phyloP scores from a whole-genome alignment of 2,888 invertebrate species.

The Leptinotarsa tumamoca region DNA sequence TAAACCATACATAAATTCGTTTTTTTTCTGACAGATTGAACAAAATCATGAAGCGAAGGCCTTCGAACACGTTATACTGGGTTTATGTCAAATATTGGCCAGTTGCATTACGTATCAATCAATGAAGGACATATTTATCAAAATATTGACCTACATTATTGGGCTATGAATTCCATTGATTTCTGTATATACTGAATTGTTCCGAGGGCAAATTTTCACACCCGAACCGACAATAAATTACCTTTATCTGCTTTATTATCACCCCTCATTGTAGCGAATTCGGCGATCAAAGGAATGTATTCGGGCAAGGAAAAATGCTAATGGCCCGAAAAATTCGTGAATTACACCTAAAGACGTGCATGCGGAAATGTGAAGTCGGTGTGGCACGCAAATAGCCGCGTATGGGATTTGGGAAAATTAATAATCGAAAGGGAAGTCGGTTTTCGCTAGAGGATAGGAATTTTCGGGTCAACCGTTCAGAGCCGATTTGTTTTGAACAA shows the following conservation, averaged over 20 bases:
- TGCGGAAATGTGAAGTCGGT: neutral
- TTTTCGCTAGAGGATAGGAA: neutral
- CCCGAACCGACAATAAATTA: constrained; percentile 13
- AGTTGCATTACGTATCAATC: too few species aligned
- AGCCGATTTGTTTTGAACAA: neutral
- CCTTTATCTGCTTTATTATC: constrained; percentile 21
- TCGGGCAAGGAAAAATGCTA: constrained; percentile 27
- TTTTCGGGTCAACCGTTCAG: constrained; percentile 3
- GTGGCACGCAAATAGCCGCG: constrained; percentile 9
- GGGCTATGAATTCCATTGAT: too few species aligned
- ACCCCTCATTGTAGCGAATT: constrained; percentile 21
- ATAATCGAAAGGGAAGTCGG: neutral
- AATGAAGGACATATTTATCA: too few species aligned
- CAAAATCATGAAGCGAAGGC: too few species aligned
- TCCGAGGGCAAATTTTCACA: neutral
- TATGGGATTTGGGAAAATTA: constrained; percentile 7
- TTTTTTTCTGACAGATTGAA: too few species aligned
- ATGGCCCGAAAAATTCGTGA: constrained; percentile 19
- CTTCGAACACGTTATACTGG: too few species aligned
- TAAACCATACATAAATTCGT: too few species aligned
- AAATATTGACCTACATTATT: too few species aligned
- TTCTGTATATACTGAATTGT: neutral
- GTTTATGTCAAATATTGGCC: too few species aligned
- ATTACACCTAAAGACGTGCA: constrained; percentile 13
- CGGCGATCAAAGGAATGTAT: constrained; percentile 24